Evolutionary conservation across 2,888 invertebrate species (phyloP).

Genomic region (Polymixis lichenea): DNA sequence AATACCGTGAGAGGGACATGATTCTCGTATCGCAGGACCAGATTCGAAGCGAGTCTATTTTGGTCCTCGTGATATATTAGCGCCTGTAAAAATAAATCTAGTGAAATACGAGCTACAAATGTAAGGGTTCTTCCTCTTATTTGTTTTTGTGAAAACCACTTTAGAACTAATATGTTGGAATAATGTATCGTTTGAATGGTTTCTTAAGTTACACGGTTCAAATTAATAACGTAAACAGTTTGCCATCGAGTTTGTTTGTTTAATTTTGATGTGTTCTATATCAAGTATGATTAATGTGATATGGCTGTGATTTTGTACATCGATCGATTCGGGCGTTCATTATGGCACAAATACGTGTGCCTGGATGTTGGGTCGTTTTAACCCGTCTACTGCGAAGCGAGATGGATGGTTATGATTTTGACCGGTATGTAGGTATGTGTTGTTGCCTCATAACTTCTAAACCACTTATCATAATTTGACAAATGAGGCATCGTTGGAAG

Average conservation of each 20-base stretch:
- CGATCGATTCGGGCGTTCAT: neutral
- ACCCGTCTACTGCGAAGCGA: too few relatives aligned
- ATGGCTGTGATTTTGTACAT: constrained; percentile 4
- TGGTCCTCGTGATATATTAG: constrained; percentile 65
- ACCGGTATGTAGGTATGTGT: too few relatives aligned
- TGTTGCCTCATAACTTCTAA: too few relatives aligned
- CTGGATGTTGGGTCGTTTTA: neutral
- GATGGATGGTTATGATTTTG: too few relatives aligned
- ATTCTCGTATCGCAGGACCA: constrained; percentile 66
- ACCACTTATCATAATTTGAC: too few relatives aligned
- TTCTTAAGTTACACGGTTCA: constrained; percentile 48
- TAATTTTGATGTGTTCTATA: constrained; percentile 26
- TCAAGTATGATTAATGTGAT: constrained; percentile 8
- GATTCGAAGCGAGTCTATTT: constrained; percentile 66
- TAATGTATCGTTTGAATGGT: constrained; percentile 54
- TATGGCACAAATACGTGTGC: too few relatives aligned
- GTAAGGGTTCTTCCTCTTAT: constrained; percentile 53
- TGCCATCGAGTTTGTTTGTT: constrained; percentile 40
- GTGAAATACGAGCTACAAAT: constrained; percentile 65
- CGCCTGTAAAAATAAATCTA: constrained; percentile 64
- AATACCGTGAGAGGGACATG: constrained; percentile 73
- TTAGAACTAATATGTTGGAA: constrained; percentile 58
- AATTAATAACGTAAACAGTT: constrained; percentile 51
- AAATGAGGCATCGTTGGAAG: too few relatives aligned
- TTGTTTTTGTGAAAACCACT: constrained; percentile 64